A percentile compares a stretch with the other conserved stretches of the same genome.
phyloP scores from a whole-genome alignment of 2,888 invertebrate species.

The Amphipyra berbera region DNA sequence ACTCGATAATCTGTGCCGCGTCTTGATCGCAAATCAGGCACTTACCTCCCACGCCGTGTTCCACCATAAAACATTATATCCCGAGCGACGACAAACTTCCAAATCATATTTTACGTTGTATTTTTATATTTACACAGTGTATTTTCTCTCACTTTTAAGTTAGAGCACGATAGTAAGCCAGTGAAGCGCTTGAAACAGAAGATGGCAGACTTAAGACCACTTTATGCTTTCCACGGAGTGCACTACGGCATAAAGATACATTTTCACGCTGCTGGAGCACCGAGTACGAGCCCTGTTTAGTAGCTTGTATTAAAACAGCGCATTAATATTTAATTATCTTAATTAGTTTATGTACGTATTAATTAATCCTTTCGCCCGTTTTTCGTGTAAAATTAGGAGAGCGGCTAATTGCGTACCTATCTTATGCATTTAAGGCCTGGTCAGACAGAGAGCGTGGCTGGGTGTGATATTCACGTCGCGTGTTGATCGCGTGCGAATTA shows the following conservation, averaged over 20 bases:
- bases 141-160: constrained; percentile 58
- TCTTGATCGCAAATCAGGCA: constrained; percentile 41
- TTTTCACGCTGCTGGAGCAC: constrained; percentile 58
- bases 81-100: constrained; percentile 34
- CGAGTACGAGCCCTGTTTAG: constrained; percentile 42
- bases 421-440: no score
- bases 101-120: constrained; percentile 47
- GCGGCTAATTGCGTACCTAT: no score
- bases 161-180: constrained; percentile 65
- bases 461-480: no score
- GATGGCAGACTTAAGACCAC: constrained; percentile 73
- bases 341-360: constrained; percentile 22
- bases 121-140: constrained; percentile 47
- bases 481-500: no score
- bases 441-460: no score
- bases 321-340: constrained; percentile 31
- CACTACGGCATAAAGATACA: constrained; percentile 75
- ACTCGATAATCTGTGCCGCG: constrained; percentile 43
- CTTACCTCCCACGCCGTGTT: constrained; percentile 33
- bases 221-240: constrained; percentile 75
- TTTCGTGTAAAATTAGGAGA: neutral
- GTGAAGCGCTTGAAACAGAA: constrained; percentile 68
- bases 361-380: constrained; percentile 14
- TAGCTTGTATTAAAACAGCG: constrained; percentile 33
- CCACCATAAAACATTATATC: constrained; percentile 39